phyloP scores from a whole-genome alignment of 2,113 vertebrate genomes.

The cat (Felis catus) region F.catus_Fca126_mat1.0 CM031423.1:63006001-63006500 shows the following conservation, averaged over 20 bases:
- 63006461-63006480: background rate
- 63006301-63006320: constrained; percentile 60
- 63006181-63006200: background rate
- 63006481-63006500: background rate
- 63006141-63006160: background rate
- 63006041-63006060: constrained; percentile 11
- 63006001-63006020: background rate
- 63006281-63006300: constrained; percentile 51
- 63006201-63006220: constrained; percentile 24
- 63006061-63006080: background rate
- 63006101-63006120: background rate
- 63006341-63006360: background rate
- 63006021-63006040: background rate
- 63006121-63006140: background rate
- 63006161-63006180: background rate
- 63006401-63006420: background rate
- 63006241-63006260: constrained; percentile 61
- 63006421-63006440: background rate
- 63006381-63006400: background rate
- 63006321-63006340: background rate
- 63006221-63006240: constrained; percentile 54
- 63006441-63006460: background rate
- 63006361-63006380: background rate
- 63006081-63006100: background rate
- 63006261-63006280: constrained; percentile 51